Evolutionary conservation across 2,113 vertebrate genomes (phyloP).

Genomic region (Toxostoma redivivum): DNA sequence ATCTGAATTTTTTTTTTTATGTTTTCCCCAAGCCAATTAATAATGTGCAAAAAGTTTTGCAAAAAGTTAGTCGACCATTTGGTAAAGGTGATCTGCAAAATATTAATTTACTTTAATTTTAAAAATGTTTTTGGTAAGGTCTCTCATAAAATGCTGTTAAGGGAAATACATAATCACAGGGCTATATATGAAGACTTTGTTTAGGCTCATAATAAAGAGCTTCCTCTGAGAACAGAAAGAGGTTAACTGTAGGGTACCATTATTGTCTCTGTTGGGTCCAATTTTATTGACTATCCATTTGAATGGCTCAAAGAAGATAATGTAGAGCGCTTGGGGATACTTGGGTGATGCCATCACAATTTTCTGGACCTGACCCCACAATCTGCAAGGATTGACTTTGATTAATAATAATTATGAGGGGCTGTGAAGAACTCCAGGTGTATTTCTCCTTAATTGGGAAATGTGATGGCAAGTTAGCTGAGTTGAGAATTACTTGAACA

Average conservation of each 20-base stretch:
- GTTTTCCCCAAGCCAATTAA: slow-evolving; percentile 25
- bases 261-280: not conserved
- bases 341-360: not conserved
- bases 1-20: not conserved
- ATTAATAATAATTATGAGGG: not conserved
- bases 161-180: slow-evolving; percentile 48
- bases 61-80: slow-evolving; percentile 54
- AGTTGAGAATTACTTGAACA: not conserved
- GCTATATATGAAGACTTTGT: slow-evolving; percentile 11
- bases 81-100: slow-evolving; percentile 44
- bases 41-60: slow-evolving; percentile 43
- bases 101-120: slow-evolving; percentile 52
- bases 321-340: not conserved
- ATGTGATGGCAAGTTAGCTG: not conserved
- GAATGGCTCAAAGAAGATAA: not conserved
- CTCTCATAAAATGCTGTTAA: slow-evolving; percentile 54
- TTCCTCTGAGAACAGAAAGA: slow-evolving; percentile 17
- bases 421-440: not conserved
- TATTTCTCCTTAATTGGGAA: not conserved
- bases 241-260: slow-evolving; percentile 12
- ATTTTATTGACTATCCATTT: not conserved
- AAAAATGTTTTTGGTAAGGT: slow-evolving; percentile 53
- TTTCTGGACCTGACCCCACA: not conserved
- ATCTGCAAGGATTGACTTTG: not conserved
- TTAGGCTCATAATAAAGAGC: not conserved